A percentile compares a stretch with the other conserved stretches of the same genome.
These are phyloP conservation scores for Trichopoda pennipes DNA, from an alignment of 2,888 invertebrate genomes.

Conservation along the genomic window DNA sequence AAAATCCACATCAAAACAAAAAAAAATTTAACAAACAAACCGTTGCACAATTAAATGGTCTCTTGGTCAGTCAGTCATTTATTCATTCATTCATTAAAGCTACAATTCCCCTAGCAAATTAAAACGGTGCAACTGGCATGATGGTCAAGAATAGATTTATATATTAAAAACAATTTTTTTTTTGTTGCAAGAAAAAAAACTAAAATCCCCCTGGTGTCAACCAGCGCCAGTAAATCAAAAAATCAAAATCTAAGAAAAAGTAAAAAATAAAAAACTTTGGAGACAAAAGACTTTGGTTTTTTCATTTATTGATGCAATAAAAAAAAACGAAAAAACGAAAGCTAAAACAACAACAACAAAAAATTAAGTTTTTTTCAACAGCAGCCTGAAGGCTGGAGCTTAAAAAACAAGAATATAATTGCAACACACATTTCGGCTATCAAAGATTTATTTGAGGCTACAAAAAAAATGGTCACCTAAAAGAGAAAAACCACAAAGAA, in stretches of 20 bases:
- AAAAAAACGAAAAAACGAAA: constrained; percentile 30
- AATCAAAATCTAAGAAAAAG: constrained; percentile 16
- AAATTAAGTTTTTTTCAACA: neutral
- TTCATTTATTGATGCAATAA: neutral
- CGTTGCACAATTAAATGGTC: constrained; percentile 51
- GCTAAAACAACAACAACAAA: neutral
- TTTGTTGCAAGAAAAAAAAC: neutral
- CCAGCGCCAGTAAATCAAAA: constrained; percentile 16
- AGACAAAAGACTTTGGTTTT: constrained; percentile 35
- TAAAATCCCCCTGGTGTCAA: neutral
- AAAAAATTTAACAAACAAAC: neutral
- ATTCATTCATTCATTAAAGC: constrained; percentile 24
- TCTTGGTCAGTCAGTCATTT: constrained; percentile 30
- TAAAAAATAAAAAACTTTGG: neutral
- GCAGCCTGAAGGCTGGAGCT: too few relatives aligned
- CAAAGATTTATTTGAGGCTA: constrained; percentile 56
- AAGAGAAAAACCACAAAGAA: neutral
- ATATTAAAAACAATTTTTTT: neutral
- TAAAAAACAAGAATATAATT: constrained; percentile 45
- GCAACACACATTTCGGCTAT: constrained; percentile 42
- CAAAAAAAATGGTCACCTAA: constrained; percentile 12
- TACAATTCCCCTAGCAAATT: constrained; percentile 22
- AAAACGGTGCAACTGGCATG: neutral
- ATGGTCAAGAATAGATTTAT: constrained; percentile 37
- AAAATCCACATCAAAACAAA: neutral